Evolutionary conservation across 2,113 vertebrate species (phyloP).

Genomic region (Ciconia stormi): DNA sequence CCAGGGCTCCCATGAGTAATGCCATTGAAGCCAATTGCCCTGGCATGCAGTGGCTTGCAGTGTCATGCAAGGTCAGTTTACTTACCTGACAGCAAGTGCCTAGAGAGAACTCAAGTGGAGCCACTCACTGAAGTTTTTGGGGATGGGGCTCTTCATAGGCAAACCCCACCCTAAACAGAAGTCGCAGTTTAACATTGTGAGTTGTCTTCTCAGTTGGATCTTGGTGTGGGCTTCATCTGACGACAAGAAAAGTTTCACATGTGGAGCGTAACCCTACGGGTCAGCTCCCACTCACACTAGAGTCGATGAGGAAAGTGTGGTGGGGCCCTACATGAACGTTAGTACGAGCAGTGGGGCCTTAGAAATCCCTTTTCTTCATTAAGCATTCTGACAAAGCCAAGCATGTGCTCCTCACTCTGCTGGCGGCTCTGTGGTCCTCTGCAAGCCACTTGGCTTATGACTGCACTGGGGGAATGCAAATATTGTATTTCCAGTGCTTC

Average conservation of each 20-base stretch:
- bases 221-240: neutral
- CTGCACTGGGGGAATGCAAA: neutral
- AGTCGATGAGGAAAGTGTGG: neutral
- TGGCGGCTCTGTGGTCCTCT: neutral
- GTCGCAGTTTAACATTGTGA: accelerated
- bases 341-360: neutral
- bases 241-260: neutral
- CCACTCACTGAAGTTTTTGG: neutral
- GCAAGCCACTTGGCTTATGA: neutral
- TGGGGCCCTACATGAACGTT: accelerated
- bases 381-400: neutral
- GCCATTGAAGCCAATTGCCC: neutral
- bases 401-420: neutral
- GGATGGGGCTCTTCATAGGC: neutral
- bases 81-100: neutral
- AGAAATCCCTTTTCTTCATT: neutral
- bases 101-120: neutral
- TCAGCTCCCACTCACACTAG: neutral
- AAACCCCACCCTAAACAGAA: neutral
- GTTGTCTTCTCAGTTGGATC: neutral
- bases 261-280: neutral
- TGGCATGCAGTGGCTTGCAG: neutral
- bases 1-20: neutral
- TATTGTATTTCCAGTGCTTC: neutral
- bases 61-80: neutral